Percentiles rank a stretch among this genome's conserved stretches.
phyloP scores from a whole-genome alignment of 2,888 invertebrate genomes.

The Limnephilus rhombicus region DNA sequence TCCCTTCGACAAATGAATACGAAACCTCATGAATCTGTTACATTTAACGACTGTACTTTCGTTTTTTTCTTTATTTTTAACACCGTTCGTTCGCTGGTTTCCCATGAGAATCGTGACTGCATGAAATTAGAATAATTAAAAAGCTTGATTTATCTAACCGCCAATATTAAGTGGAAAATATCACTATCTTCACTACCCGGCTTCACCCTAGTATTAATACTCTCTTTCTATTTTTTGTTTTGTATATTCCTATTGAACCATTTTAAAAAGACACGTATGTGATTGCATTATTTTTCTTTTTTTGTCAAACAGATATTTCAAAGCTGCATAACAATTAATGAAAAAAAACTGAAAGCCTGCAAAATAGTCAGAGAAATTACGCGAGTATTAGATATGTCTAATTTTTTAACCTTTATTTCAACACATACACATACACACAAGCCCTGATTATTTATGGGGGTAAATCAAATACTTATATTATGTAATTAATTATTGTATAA shows the following conservation, averaged over 20 bases:
- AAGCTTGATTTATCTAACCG: background rate
- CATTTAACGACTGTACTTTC: background rate
- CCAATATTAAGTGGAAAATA: background rate
- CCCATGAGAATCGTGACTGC: background rate
- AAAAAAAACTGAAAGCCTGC: no score
- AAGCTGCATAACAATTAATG: no score
- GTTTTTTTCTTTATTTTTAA: background rate
- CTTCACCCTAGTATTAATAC: background rate
- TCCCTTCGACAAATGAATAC: background rate
- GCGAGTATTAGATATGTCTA: no score
- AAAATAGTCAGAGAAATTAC: no score
- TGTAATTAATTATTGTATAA: no score
- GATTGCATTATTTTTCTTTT: no score
- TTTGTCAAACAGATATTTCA: no score
- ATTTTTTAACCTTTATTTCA: no score
- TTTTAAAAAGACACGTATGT: background rate
- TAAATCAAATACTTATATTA: no score
- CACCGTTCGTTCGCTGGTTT: background rate
- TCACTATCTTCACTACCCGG: background rate
- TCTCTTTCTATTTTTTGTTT: background rate
- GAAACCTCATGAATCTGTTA: background rate
- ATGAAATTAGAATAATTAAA: background rate
- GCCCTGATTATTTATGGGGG: no score
- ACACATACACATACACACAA: no score
- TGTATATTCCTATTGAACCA: no score